These are phyloP conservation scores for Camarhynchus parvulus DNA, from an alignment of 2,113 vertebrate genomes.

Conservation along the genomic window DNA sequence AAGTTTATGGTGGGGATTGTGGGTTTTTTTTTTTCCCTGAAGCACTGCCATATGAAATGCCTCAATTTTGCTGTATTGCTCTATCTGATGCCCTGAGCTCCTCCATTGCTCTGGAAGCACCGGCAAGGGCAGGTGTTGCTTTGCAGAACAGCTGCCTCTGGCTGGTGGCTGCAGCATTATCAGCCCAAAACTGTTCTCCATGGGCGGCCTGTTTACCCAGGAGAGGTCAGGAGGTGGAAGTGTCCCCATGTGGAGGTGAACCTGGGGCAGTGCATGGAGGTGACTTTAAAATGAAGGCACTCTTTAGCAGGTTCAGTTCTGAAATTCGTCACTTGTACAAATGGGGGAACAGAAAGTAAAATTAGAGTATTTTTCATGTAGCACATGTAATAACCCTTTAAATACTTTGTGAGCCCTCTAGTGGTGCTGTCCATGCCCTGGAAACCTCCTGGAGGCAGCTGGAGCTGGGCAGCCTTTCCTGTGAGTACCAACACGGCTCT, in stretches of 20 bases:
- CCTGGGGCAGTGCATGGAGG: background rate
- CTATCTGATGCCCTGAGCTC: background rate
- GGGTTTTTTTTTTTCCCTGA: background rate
- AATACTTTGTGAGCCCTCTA: slow-evolving; percentile 46
- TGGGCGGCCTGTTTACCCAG: background rate
- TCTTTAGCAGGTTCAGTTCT: background rate
- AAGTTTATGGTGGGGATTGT: rapidly evolving
- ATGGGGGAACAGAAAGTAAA: background rate
- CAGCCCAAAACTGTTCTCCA: background rate
- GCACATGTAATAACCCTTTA: background rate
- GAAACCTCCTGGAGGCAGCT: background rate
- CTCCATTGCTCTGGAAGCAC: background rate
- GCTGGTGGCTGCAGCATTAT: background rate
- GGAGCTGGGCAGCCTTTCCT: background rate
- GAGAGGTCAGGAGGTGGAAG: background rate
- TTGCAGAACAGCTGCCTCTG: background rate
- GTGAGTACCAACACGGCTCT: background rate
- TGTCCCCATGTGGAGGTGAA: background rate
- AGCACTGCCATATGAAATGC: background rate
- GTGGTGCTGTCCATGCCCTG: background rate
- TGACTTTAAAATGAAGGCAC: background rate
- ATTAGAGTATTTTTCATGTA: background rate
- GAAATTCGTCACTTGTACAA: rapidly evolving
- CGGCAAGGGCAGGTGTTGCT: background rate
- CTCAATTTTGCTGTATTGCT: rapidly evolving